These are phyloP conservation scores for Polietes domitor DNA, from an alignment of 2,888 invertebrate genomes.

Conservation along the genomic window DNA sequence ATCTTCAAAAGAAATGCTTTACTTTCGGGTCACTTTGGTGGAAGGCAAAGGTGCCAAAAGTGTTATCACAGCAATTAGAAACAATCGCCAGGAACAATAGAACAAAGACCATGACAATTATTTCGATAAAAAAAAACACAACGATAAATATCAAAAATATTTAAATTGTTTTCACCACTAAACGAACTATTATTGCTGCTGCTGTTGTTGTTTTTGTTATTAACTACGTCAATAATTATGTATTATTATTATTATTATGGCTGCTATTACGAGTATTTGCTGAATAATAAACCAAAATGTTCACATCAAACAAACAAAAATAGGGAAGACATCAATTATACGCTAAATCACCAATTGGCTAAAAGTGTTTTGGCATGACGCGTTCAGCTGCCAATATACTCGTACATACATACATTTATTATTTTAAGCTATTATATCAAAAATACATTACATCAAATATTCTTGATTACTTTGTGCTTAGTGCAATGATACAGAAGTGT, in stretches of 20 bases:
- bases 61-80: neutral
- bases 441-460: too few species aligned
- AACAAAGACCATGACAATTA: neutral
- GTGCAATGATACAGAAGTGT: too few species aligned
- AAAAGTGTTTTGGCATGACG: neutral
- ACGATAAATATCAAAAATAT: neutral
- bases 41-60: neutral
- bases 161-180: neutral
- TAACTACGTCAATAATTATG: neutral
- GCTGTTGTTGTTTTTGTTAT: neutral
- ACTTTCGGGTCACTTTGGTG: neutral
- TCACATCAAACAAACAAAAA: neutral
- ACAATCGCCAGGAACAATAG: neutral
- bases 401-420: too few species aligned
- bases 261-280: neutral
- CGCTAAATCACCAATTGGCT: constrained; percentile 11
- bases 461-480: too few species aligned
- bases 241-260: neutral
- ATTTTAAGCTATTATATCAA: too few species aligned
- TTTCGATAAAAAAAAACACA: neutral
- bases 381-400: too few species aligned
- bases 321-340: constrained; percentile 19
- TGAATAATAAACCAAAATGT: neutral
- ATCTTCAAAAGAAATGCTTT: neutral
- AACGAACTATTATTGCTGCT: neutral